Conservation (phyloP, 2,888 invertebrate genomes). For the Ophion slaviceki region DNA sequence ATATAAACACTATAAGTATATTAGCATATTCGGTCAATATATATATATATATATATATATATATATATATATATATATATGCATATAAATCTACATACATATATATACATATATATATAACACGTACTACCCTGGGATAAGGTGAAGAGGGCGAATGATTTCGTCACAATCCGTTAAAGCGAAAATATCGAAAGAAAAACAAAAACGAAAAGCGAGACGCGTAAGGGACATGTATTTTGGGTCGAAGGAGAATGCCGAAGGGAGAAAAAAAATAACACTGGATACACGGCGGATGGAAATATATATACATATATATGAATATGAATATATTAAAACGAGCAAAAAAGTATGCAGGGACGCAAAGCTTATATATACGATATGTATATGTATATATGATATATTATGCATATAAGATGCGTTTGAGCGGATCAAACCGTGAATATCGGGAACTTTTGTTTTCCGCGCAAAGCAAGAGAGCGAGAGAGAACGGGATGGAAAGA, state of each 20-base stretch:
- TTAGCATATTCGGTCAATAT: constrained; percentile 65
- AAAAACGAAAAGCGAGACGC: constrained; percentile 47
- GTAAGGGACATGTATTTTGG: constrained; percentile 4
- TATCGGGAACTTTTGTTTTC: constrained; percentile 42
- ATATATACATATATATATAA: constrained; percentile 69
- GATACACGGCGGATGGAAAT: constrained; percentile 65
- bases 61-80: constrained; percentile 55
- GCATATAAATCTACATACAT: constrained; percentile 66
- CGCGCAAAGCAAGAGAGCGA: constrained; percentile 27
- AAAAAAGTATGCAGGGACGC: constrained; percentile 63
- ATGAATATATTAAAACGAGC: constrained; percentile 69
- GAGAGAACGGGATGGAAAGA: constrained; percentile 44
- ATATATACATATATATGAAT: constrained; percentile 77
- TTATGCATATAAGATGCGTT: constrained; percentile 63
- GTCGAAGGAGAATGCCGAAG: constrained; percentile 49
- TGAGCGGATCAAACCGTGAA: constrained; percentile 30
- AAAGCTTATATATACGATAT: constrained; percentile 76
- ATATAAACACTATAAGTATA: constrained; percentile 71
- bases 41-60: constrained; percentile 69
- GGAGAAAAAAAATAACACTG: constrained; percentile 49
- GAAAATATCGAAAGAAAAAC: constrained; percentile 61
- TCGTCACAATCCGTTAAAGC: constrained; percentile 26
- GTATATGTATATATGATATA: constrained; percentile 64
- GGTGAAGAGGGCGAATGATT: constrained; percentile 25
- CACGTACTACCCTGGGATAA: constrained; percentile 75